These are phyloP conservation scores for Thyatira batis DNA, from an alignment of 2,888 invertebrate genomes.

Conservation along the genomic window DNA sequence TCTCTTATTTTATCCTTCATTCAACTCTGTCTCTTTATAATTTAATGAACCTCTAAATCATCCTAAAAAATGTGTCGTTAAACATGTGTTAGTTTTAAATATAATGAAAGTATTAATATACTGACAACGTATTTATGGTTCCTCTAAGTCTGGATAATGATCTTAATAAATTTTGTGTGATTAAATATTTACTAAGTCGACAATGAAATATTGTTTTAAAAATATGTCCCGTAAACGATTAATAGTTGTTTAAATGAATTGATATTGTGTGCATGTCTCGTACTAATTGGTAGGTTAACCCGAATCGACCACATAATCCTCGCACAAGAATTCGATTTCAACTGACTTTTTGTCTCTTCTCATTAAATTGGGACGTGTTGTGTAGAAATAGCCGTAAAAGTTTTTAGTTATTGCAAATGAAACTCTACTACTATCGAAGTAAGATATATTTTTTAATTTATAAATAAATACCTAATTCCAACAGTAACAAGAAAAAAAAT, in stretches of 20 bases:
- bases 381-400: slow-evolving; percentile 34
- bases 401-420: slow-evolving; percentile 19
- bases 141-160: slow-evolving; percentile 56
- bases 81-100: slow-evolving; percentile 61
- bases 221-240: slow-evolving; percentile 14
- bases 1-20: slow-evolving; percentile 22
- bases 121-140: slow-evolving; percentile 70
- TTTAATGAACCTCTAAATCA: slow-evolving; percentile 42
- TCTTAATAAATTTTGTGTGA: slow-evolving; percentile 61
- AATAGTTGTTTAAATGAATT: slow-evolving; percentile 14
- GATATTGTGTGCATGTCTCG: slow-evolving; percentile 21
- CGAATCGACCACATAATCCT: slow-evolving; percentile 55
- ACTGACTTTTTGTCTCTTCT: slow-evolving; percentile 60
- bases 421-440: slow-evolving; percentile 29
- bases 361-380: slow-evolving; percentile 57
- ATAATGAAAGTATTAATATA: slow-evolving; percentile 63
- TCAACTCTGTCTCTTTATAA: slow-evolving; percentile 19
- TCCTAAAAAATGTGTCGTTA: slow-evolving; percentile 43
- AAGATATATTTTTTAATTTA: slow-evolving; percentile 38
- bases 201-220: slow-evolving; percentile 40
- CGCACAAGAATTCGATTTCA: slow-evolving; percentile 53
- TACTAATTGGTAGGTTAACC: slow-evolving; percentile 53
- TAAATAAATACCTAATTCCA: slow-evolving; percentile 35
- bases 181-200: slow-evolving; percentile 48
- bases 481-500: slow-evolving; percentile 60